Conservation (phyloP, 1,140 invertebrate genomes). For the Zelostemma sp. region DNA sequence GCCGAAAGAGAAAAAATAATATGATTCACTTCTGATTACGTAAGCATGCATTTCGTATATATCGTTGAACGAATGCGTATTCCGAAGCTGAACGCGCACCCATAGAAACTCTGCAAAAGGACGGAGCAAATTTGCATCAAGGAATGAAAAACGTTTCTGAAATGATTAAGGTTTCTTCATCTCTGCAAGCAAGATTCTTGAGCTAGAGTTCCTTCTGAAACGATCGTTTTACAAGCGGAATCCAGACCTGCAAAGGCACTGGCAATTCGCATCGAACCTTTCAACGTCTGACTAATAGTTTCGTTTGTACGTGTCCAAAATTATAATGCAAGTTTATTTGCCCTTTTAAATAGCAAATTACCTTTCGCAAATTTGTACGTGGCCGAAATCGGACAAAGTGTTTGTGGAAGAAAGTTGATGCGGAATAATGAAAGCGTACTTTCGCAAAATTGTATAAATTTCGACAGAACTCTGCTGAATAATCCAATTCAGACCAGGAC, state of each 20-base stretch:
- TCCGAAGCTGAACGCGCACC: neutral
- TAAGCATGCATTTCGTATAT: neutral
- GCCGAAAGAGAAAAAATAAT: neutral
- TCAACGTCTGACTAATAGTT: neutral
- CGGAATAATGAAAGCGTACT: conserved; percentile 15
- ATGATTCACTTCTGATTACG: neutral
- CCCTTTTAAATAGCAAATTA: too few species aligned
- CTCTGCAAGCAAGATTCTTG: conserved; percentile 21
- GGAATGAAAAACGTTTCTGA: conserved; percentile 25
- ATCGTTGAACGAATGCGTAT: neutral
- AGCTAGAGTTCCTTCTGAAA: conserved; percentile 19
- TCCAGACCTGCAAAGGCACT: neutral
- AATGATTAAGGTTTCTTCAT: conserved; percentile 28
- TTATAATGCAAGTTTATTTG: neutral
- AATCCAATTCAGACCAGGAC: conserved; percentile 28
- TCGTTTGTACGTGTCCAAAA: neutral
- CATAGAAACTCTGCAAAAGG: conserved; percentile 2
- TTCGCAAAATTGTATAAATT: conserved; percentile 30
- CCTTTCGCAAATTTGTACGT: neutral
- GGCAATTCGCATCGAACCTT: neutral
- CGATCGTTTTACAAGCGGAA: neutral
- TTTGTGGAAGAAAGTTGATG: neutral
- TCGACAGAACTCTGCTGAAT: conserved; percentile 26
- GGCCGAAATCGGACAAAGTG: neutral
- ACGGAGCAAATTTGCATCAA: conserved; percentile 12